phyloP scores from a whole-genome alignment of 2,797 vertebrate genomes.

The Dryobates pubescens region DNA sequence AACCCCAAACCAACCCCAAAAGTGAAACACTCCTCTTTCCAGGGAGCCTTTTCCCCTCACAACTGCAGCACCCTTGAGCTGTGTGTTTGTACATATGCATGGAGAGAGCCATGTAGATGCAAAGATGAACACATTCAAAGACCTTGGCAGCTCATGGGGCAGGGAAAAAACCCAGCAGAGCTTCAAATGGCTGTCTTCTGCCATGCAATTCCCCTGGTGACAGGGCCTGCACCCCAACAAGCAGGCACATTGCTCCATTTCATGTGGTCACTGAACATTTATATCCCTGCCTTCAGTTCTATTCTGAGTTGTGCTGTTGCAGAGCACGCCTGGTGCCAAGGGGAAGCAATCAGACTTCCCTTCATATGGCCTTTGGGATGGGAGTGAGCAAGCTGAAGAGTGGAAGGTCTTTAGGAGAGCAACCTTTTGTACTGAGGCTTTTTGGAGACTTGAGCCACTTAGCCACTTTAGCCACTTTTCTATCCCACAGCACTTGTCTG shows the following conservation, averaged over 20 bases:
- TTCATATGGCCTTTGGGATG: not conserved
- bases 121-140: not conserved
- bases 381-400: not conserved
- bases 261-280: slow-evolving; percentile 22
- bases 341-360: slow-evolving; percentile 11
- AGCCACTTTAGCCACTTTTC: not conserved
- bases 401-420: not conserved
- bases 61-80: not conserved
- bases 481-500: not conserved
- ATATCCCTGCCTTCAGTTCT: not conserved
- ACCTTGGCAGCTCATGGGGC: not conserved
- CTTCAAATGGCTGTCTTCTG: not conserved
- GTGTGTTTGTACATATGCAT: not conserved
- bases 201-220: slow-evolving; percentile 31
- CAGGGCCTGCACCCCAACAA: slow-evolving; percentile 27
- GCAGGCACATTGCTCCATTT: slow-evolving; percentile 8
- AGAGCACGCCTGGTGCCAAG: not conserved
- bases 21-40: not conserved
- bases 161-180: not conserved
- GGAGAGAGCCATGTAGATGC: not conserved
- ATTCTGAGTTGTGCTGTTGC: slow-evolving; percentile 23
- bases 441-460: not conserved
- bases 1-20: not conserved
- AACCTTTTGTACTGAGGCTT: not conserved
- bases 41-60: not conserved